phyloP scores from a whole-genome alignment of 2,888 invertebrate species.

The Ommatoiulus sabulosus region DNA sequence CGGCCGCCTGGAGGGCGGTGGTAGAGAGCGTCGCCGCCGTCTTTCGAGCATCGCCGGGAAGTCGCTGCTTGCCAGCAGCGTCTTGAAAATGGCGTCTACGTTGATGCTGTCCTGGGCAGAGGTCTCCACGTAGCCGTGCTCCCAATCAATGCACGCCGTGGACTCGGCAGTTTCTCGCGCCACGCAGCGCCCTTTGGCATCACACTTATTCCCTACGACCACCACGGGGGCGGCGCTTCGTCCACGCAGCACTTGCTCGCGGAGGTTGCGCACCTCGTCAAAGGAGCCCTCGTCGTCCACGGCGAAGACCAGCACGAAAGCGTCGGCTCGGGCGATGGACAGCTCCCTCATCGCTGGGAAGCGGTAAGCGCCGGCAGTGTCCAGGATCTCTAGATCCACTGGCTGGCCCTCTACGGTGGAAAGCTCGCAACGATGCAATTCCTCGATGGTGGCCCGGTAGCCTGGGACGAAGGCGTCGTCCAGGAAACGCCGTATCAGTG shows the following conservation, averaged over 20 bases:
- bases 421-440: constrained; percentile 66
- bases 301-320: constrained; percentile 67
- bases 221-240: constrained; percentile 68
- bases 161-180: constrained; percentile 79
- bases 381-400: constrained; percentile 66
- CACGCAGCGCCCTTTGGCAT: constrained; percentile 65
- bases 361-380: constrained; percentile 67
- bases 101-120: constrained; percentile 90
- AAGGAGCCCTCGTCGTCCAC: constrained; percentile 65
- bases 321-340: constrained; percentile 66
- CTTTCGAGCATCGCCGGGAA: background rate
- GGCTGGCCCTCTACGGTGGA: constrained; percentile 62
- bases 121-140: constrained; percentile 90
- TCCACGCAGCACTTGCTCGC: constrained; percentile 2
- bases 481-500: constrained; percentile 67
- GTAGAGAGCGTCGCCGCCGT: constrained; percentile 31
- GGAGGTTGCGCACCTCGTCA: constrained; percentile 62
- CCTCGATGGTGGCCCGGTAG: constrained; percentile 68
- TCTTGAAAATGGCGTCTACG: constrained; percentile 79
- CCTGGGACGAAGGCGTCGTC: constrained; percentile 65
- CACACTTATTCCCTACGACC: constrained; percentile 70
- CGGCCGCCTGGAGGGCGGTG: background rate
- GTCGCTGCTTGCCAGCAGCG: constrained; percentile 85
- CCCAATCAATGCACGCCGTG: constrained; percentile 88
- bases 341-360: constrained; percentile 68